Conservation (phyloP, 2,888 invertebrate genomes). For the Apoda limacodes region DNA sequence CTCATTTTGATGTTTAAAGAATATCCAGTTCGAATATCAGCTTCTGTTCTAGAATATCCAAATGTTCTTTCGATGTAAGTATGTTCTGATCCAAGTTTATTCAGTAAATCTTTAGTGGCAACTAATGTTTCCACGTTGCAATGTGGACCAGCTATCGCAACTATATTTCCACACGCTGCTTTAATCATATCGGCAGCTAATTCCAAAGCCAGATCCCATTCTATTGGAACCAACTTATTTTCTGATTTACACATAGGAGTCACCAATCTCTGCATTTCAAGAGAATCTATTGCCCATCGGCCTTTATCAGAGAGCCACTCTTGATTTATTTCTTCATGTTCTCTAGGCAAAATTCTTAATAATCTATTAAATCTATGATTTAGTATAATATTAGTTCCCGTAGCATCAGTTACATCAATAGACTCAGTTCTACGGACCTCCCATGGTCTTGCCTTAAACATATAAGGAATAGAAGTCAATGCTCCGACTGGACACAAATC, state of each 20-base stretch:
- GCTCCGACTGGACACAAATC: conserved; percentile 99
- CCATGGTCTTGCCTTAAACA: conserved; percentile 97
- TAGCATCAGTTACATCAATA: conserved; percentile 56
- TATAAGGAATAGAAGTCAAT: conserved; percentile 95
- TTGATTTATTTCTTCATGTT: conserved; percentile 78
- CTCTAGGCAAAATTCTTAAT: conserved; percentile 47
- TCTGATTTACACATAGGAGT: conserved; percentile 88
- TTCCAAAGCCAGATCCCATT: conserved; percentile 94
- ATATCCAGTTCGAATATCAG: conserved; percentile 47
- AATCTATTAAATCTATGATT: conserved; percentile 46
- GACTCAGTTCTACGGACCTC: conserved; percentile 82
- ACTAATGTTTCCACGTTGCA: conserved; percentile 53
- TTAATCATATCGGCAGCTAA: conserved; percentile 62
- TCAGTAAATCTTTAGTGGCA: conserved; percentile 48
- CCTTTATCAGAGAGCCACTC: conserved; percentile 99
- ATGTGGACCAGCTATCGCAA: conserved; percentile 50
- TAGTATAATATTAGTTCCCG: conserved; percentile 50
- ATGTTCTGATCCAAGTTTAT: conserved; percentile 43
- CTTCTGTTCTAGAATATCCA: conserved; percentile 24
- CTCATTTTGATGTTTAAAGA: conserved; percentile 75
- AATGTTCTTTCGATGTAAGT: conserved; percentile 41
- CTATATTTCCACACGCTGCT: too few species aligned
- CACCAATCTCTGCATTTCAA: conserved; percentile 93
- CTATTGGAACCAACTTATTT: conserved; percentile 80
- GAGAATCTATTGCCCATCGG: conserved; percentile 95